A percentile compares a stretch with the other conserved stretches of the same genome.
Conservation (phyloP, 1,140 invertebrate species). For the Tetramorium alpestre region DNA sequence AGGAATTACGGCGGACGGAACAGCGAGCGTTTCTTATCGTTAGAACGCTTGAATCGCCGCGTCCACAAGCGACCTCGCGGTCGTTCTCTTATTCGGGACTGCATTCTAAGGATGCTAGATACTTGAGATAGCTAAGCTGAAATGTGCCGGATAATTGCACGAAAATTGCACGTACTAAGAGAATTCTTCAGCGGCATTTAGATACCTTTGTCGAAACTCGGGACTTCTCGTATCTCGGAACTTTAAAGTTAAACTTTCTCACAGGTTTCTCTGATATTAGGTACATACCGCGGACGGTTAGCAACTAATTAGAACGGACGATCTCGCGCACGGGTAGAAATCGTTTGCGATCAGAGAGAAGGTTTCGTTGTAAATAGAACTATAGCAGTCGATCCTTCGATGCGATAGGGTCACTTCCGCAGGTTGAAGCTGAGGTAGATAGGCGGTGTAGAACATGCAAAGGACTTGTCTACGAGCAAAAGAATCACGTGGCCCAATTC, state of each 20-base stretch:
- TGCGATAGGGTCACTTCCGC: slow-evolving; percentile 41
- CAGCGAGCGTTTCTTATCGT: slow-evolving; percentile 23
- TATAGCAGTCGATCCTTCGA: slow-evolving; percentile 20
- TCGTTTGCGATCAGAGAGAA: background rate
- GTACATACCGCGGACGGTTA: background rate
- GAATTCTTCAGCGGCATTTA: slow-evolving; percentile 42
- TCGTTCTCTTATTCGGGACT: slow-evolving; percentile 13
- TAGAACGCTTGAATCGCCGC: slow-evolving; percentile 15
- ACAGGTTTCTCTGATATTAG: slow-evolving; percentile 35
- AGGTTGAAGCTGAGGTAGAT: slow-evolving; percentile 33
- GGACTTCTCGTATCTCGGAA: slow-evolving; percentile 12
- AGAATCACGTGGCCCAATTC: slow-evolving; percentile 52
- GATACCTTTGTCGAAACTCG: slow-evolving; percentile 13
- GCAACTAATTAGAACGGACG: slow-evolving; percentile 15
- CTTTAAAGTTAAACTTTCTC: slow-evolving; percentile 16
- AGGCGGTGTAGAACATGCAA: slow-evolving; percentile 15
- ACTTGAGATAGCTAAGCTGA: slow-evolving; percentile 36
- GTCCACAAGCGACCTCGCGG: background rate
- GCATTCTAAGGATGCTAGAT: slow-evolving; percentile 35
- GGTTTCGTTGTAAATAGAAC: slow-evolving; percentile 17
- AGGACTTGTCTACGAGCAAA: background rate
- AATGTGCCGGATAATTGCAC: slow-evolving; percentile 6
- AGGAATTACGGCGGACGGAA: slow-evolving; percentile 22
- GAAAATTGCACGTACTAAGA: background rate
- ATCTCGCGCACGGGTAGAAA: background rate